Evolutionary conservation across 2,797 vertebrate genomes (phyloP).

Genomic region (Catamblyrhynchus diadema): DNA sequence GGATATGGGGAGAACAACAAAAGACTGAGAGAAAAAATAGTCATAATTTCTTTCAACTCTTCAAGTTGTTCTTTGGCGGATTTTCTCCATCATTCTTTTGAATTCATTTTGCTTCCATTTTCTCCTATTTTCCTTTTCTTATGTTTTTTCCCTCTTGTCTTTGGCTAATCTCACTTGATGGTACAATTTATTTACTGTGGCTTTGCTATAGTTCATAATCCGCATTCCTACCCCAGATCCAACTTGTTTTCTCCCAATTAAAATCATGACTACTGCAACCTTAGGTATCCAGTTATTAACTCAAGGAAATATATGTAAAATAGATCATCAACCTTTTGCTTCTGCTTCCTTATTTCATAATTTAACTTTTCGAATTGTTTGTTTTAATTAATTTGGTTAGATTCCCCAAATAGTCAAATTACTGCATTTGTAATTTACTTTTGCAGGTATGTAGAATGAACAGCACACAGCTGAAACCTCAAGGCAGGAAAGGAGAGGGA

Average conservation of each 20-base stretch:
- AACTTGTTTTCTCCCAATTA: not conserved
- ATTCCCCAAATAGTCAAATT: not conserved
- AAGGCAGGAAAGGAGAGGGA: not conserved
- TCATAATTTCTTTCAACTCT: not conserved
- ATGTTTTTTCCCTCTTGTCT: not conserved
- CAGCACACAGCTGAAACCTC: not conserved
- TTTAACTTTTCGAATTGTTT: not conserved
- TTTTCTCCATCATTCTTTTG: not conserved
- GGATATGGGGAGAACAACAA: not conserved
- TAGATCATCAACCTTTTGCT: not conserved
- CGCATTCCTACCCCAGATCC: not conserved
- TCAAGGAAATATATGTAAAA: not conserved
- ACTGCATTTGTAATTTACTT: not conserved
- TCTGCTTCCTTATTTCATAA: not conserved
- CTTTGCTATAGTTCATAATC: not conserved
- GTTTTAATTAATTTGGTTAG: not conserved
- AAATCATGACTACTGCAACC: not conserved
- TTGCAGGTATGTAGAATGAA: not conserved
- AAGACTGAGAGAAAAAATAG: not conserved
- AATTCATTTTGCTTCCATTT: not conserved
- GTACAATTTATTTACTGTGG: not conserved
- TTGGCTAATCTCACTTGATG: not conserved
- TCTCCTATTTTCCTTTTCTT: not conserved
- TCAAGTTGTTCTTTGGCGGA: not conserved
- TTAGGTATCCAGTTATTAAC: not conserved